phyloP scores from a whole-genome alignment of 37 sponge, comb jelly and placozoan species.

The Chondrilla cf. caribensis region DNA sequence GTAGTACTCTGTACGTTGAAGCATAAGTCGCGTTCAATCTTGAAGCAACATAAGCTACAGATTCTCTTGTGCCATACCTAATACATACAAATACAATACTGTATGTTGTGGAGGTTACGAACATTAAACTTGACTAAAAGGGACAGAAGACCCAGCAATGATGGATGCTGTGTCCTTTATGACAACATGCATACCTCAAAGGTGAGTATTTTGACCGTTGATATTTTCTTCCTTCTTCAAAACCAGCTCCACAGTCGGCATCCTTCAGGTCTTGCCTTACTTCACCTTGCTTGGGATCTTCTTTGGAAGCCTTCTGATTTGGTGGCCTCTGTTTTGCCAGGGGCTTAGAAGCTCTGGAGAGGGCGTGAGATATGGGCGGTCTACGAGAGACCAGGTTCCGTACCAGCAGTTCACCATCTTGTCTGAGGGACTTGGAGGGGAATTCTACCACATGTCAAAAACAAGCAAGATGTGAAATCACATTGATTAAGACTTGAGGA shows the following conservation, averaged over 20 bases:
- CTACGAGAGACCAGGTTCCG: slow-evolving; percentile 2
- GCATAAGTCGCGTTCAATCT: slow-evolving; percentile 75
- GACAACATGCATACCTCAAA: too few relatives aligned
- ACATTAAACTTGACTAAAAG: too few relatives aligned
- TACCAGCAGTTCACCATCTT: background rate
- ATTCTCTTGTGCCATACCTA: slow-evolving; percentile 71
- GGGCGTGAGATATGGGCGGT: background rate
- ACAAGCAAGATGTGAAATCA: too few relatives aligned
- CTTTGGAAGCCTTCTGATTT: background rate
- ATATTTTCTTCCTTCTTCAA: background rate
- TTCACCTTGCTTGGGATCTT: background rate
- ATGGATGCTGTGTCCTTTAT: too few relatives aligned
- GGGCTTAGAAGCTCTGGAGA: too few relatives aligned
- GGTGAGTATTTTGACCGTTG: background rate
- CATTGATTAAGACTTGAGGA: too few relatives aligned
- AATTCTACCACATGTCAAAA: background rate
- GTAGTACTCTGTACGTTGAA: slow-evolving; percentile 64
- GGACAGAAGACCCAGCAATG: too few relatives aligned
- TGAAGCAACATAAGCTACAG: slow-evolving; percentile 65
- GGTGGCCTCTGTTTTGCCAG: background rate
- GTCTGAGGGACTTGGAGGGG: slow-evolving; percentile 15
- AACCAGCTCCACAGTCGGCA: background rate
- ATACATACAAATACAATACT: too few relatives aligned
- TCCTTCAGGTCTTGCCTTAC: background rate
- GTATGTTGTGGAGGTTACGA: too few relatives aligned